These are phyloP conservation scores for Megalonaias nervosa DNA, from an alignment of 1,140 invertebrate genomes.

Conservation along the genomic window DNA sequence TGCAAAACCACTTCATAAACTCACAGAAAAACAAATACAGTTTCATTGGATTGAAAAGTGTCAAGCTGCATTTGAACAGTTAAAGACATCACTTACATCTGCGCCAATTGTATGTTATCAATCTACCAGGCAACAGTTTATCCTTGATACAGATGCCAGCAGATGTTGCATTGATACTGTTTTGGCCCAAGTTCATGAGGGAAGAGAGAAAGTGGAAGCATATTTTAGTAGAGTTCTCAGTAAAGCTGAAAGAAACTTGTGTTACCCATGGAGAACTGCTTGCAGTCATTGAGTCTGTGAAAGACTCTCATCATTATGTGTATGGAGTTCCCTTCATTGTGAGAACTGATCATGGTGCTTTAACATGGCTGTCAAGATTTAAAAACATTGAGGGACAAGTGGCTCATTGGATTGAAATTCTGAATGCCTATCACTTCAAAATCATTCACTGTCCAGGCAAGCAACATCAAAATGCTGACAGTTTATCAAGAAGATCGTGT, in stretches of 20 bases:
- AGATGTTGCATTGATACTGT: neutral
- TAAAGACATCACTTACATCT: neutral
- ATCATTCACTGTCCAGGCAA: neutral
- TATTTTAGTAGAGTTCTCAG: conserved; percentile 4
- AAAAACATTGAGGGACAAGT: neutral
- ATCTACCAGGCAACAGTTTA: neutral
- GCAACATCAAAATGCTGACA: conserved; percentile 10
- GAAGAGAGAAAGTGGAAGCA: neutral
- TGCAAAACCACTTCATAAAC: conserved; percentile 1
- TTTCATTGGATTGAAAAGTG: neutral
- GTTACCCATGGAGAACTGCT: conserved; percentile 7
- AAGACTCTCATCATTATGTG: neutral
- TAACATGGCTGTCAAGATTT: conserved; percentile 1
- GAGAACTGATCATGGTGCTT: neutral
- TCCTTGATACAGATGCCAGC: conserved; percentile 14
- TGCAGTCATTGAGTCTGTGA: neutral
- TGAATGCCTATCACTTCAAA: neutral
- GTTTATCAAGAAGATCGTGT: neutral
- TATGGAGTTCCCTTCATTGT: neutral
- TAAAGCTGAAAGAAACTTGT: neutral
- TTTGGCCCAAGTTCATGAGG: conserved; percentile 1
- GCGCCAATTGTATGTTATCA: conserved; percentile 7
- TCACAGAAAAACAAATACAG: conserved; percentile 2
- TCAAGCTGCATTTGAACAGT: neutral
- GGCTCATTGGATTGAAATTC: neutral